Evolutionary conservation across 1,140 invertebrate genomes (phyloP).

Genomic region (Hyles vespertilio): DNA sequence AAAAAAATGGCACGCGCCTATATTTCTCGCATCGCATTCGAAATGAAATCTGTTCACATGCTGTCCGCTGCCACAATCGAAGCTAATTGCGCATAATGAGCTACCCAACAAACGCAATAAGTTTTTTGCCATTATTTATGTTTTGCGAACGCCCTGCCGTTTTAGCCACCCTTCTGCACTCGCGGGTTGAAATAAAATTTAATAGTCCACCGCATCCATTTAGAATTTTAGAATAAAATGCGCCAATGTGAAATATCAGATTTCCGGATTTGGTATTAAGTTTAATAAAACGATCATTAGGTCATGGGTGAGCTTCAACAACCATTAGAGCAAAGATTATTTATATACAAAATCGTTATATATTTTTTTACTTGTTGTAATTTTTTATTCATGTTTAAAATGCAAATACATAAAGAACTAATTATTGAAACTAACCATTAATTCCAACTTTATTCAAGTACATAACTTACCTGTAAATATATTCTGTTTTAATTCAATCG

Average conservation of each 20-base stretch:
- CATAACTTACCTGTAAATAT: too few relatives aligned
- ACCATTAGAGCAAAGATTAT: too few relatives aligned
- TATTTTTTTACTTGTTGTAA: too few relatives aligned
- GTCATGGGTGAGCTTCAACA: too few relatives aligned
- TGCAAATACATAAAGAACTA: too few relatives aligned
- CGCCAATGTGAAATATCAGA: conserved; percentile 56
- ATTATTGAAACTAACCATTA: too few relatives aligned
- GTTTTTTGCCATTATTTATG: conserved; percentile 72
- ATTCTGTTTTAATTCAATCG: too few relatives aligned
- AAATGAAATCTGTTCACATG: conserved; percentile 66
- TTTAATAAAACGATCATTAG: conserved; percentile 4
- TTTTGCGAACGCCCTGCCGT: conserved; percentile 49
- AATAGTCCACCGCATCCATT: conserved; percentile 57
- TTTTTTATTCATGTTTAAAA: too few relatives aligned
- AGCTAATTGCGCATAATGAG: conserved; percentile 75
- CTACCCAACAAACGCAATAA: conserved; percentile 63
- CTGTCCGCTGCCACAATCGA: conserved; percentile 63
- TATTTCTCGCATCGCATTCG: conserved; percentile 16
- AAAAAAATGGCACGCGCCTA: conserved; percentile 30
- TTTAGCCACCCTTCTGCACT: conserved; percentile 51
- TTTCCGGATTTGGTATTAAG: conserved; percentile 46
- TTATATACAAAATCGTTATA: too few relatives aligned
- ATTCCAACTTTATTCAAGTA: too few relatives aligned
- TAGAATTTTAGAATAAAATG: conserved; percentile 39
- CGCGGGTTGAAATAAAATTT: conserved; percentile 70